These are phyloP conservation scores for Nymphalis polychloros DNA, from an alignment of 2,888 invertebrate genomes.

Conservation along the genomic window DNA sequence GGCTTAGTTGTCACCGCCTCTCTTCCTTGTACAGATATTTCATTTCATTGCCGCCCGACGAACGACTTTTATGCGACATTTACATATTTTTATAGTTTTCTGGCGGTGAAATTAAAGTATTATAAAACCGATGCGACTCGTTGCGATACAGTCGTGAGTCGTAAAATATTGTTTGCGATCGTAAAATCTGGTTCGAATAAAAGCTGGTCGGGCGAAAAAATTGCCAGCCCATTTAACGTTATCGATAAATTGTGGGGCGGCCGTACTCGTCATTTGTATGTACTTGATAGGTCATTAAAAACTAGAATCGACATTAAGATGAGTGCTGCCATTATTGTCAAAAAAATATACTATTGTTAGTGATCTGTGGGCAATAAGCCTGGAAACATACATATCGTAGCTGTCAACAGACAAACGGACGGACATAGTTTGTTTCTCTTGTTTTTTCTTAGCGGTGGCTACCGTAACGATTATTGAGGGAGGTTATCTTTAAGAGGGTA, in stretches of 20 bases:
- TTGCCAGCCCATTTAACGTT: conserved; percentile 57
- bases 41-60: conserved; percentile 61
- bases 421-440: too few species aligned
- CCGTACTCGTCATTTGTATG: conserved; percentile 22
- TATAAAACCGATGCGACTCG: conserved; percentile 74
- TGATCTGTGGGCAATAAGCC: too few species aligned
- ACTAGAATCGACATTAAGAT: background rate
- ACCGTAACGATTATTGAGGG: too few species aligned
- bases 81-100: conserved; percentile 79
- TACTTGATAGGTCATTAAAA: background rate
- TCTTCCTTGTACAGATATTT: conserved; percentile 53
- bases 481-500: too few species aligned
- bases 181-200: conserved; percentile 72
- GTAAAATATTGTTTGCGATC: conserved; percentile 76
- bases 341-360: background rate
- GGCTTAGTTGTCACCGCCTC: conserved; percentile 37
- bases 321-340: background rate
- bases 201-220: conserved; percentile 70
- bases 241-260: conserved; percentile 28
- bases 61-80: conserved; percentile 73
- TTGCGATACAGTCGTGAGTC: conserved; percentile 70
- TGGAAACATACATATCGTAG: too few species aligned
- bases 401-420: too few species aligned
- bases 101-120: conserved; percentile 80
- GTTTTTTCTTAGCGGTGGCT: too few species aligned